A percentile compares a stretch with the other conserved stretches of the same genome.
These are phyloP conservation scores for Euwallacea fornicatus DNA, from an alignment of 1,140 invertebrate species.

Conservation along the genomic window DNA sequence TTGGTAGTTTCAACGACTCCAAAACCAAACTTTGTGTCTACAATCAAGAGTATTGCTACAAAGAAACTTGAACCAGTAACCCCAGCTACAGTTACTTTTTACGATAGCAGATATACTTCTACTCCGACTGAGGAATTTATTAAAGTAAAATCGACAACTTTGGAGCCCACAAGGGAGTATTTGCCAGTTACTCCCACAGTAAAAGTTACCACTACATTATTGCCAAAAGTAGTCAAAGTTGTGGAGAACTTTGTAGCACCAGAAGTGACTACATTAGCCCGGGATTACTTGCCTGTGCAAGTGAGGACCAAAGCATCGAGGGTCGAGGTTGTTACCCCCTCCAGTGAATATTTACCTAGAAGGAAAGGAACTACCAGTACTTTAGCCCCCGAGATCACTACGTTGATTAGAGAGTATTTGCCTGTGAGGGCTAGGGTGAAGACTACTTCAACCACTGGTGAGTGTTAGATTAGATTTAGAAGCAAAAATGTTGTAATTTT, in stretches of 20 bases:
- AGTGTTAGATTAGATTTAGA: not conserved
- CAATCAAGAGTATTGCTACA: constrained; percentile 37
- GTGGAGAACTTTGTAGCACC: constrained; percentile 15
- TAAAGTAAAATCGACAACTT: constrained; percentile 21
- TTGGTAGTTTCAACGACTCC: constrained; percentile 38
- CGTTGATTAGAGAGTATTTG: constrained; percentile 40
- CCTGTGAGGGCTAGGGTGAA: constrained; percentile 38
- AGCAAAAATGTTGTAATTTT: not conserved
- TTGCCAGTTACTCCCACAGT: constrained; percentile 26
- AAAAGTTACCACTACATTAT: constrained; percentile 15
- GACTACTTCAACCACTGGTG: constrained; percentile 28
- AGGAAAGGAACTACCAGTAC: constrained; percentile 36
- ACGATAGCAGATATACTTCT: constrained; percentile 41
- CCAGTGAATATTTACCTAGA: constrained; percentile 35
- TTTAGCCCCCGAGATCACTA: constrained; percentile 41
- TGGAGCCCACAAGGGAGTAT: constrained; percentile 17
- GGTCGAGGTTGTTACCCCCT: constrained; percentile 10
- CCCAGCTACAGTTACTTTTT: constrained; percentile 32
- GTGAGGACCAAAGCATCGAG: not conserved
- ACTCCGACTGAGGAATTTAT: constrained; percentile 30
- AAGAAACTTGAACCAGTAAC: constrained; percentile 31
- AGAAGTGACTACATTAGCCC: constrained; percentile 19
- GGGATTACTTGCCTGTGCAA: constrained; percentile 40
- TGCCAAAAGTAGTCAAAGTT: constrained; percentile 13
- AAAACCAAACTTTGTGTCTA: constrained; percentile 44